phyloP scores from a whole-genome alignment of 1,140 invertebrate species.

The Nephila pilipes region DNA sequence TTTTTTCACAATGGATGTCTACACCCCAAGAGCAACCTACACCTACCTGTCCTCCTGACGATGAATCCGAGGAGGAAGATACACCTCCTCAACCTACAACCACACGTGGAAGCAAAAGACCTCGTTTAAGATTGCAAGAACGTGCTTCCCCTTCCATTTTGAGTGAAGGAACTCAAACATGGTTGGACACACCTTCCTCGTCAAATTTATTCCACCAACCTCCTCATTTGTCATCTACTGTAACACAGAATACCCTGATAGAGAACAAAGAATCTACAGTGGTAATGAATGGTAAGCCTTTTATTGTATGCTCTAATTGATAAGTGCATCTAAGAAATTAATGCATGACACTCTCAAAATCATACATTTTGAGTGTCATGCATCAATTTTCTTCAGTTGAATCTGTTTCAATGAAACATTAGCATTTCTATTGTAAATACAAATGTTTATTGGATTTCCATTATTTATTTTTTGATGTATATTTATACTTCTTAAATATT shows the following conservation, averaged over 20 bases:
- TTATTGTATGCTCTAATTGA: neutral
- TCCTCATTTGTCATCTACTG: slow-evolving; percentile 35
- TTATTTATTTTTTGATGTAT: too few relatives aligned
- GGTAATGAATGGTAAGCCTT: slow-evolving; percentile 54
- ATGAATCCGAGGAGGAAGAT: slow-evolving; percentile 43
- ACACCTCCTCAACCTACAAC: neutral
- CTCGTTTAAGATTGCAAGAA: slow-evolving; percentile 23
- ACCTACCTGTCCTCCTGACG: neutral
- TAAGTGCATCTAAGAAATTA: too few relatives aligned
- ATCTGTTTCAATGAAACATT: too few relatives aligned
- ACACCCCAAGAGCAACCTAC: neutral
- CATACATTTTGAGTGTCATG: too few relatives aligned
- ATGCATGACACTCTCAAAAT: too few relatives aligned
- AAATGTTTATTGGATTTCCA: too few relatives aligned
- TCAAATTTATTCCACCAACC: slow-evolving; percentile 12
- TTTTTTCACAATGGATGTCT: slow-evolving; percentile 53
- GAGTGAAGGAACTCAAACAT: slow-evolving; percentile 65
- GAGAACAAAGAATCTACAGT: slow-evolving; percentile 53
- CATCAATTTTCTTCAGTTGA: slow-evolving; percentile 1
- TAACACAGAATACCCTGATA: slow-evolving; percentile 32
- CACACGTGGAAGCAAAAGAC: slow-evolving; percentile 39
- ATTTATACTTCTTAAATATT: too few relatives aligned
- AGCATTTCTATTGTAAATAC: too few relatives aligned
- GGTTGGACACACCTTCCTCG: slow-evolving; percentile 42
- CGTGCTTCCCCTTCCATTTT: slow-evolving; percentile 23